Evolutionary conservation across 1,140 invertebrate species (phyloP), one percentile per base, ranked within the genome.

Genomic region (Camponotus pennsylvanicus): DNA sequence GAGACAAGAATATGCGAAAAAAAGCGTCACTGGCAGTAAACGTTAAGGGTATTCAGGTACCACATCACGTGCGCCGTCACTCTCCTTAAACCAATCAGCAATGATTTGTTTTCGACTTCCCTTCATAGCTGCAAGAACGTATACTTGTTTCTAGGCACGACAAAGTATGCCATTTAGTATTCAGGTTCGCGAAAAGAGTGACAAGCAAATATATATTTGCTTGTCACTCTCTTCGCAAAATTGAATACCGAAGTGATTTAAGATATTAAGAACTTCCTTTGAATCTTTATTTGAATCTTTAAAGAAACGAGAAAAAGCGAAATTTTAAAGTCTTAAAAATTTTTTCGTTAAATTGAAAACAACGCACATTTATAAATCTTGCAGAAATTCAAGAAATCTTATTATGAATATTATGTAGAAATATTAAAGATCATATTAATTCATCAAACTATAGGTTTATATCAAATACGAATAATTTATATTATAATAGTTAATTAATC

Each of bases 211-310:
- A 49, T 52, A 15, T 49, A 49, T 49, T 3, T 64, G 27, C 13
- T 64, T 27, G 27, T 27, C 27, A 27, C 27, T 27, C 27, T 27
- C 27, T 27, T 27, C 1, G 27, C 27, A 27, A 27, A 27, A 0
- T 27, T 27, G 27, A 27, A 27, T 27, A 27, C 34, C 1, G 3
- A 40, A 4, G 8, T 18, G 34, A n/a, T n/a, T 66, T 37, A 4
- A 66, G 15, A 66, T 66, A 66, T 66, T 37, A 66, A 66, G 15
- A 66, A 37, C 40, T 66, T 66, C 63, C 63, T 66, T 7, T 49
- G 13, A 45, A 3, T 3, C 3, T 13, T 15, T 49, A 49, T 27
- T 27, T 27, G 27, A 27, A 27, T 27, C 27, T 27, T 27, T 57
- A 57, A 57, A 57, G n/a, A 57, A 21, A 21, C 9, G n/a, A 59